These are phyloP conservation scores for Virgularia gustaviana DNA, from an alignment of 92 coral and sea anemone species.

Conservation along the genomic window DNA sequence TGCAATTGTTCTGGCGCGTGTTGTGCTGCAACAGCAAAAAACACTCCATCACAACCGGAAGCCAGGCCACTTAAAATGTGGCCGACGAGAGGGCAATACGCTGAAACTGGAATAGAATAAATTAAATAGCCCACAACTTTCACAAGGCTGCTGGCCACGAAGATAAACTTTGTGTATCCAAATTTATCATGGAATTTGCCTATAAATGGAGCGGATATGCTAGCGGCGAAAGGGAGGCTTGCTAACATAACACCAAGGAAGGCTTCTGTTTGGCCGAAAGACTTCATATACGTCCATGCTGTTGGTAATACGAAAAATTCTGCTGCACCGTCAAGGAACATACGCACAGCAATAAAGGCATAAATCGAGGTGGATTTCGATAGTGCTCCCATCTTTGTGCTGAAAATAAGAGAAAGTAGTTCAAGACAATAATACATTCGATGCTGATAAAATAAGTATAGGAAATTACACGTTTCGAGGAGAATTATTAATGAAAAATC, in stretches of 20 bases:
- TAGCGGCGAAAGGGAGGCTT: slow-evolving; percentile 2
- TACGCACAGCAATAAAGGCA: slow-evolving; percentile 5
- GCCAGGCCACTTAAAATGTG: slow-evolving; percentile 20
- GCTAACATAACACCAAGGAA: slow-evolving; percentile 22
- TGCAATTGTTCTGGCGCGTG: slow-evolving; percentile 1
- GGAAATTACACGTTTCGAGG: no score
- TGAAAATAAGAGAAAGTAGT: no score
- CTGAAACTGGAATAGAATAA: slow-evolving; percentile 21
- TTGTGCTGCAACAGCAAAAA: slow-evolving; percentile 4
- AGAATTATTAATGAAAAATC: no score
- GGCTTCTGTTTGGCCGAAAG: slow-evolving; percentile 9
- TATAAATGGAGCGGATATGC: slow-evolving; percentile 1
- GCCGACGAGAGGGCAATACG: slow-evolving; percentile 24
- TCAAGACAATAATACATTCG: no score
- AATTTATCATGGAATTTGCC: slow-evolving; percentile 23
- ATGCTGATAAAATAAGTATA: no score
- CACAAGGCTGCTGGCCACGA: slow-evolving; percentile 3
- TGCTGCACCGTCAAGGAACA: slow-evolving; percentile 21
- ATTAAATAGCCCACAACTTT: slow-evolving; percentile 11
- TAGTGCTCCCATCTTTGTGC: not conserved
- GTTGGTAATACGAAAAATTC: slow-evolving; percentile 32
- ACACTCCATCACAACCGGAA: slow-evolving; percentile 4
- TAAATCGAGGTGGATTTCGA: slow-evolving; percentile 13
- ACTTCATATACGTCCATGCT: slow-evolving; percentile 29
- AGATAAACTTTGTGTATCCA: slow-evolving; percentile 21